Percentiles rank a stretch among this genome's conserved stretches.
Conservation (phyloP, 2,113 vertebrate species). For the Gallinago media region DNA sequence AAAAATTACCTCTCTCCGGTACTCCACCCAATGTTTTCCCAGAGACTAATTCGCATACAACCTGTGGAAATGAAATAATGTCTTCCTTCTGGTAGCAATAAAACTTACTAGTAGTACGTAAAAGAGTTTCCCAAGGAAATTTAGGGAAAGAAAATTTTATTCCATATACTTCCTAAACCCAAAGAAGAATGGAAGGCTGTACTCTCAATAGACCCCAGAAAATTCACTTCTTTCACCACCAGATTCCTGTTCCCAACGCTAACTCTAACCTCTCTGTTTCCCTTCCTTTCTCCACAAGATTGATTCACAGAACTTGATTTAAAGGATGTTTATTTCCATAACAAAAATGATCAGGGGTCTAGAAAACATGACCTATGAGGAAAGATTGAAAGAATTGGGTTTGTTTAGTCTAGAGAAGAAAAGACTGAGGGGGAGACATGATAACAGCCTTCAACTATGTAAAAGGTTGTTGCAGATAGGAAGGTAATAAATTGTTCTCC, state of each 20-base stretch:
- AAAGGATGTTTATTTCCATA: slow-evolving; percentile 75
- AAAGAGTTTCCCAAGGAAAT: background rate
- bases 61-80: background rate
- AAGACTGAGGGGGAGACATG: slow-evolving; percentile 74
- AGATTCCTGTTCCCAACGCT: slow-evolving; percentile 64
- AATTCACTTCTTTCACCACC: slow-evolving; percentile 70
- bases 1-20: background rate
- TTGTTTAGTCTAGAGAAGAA: slow-evolving; percentile 76
- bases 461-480: slow-evolving; percentile 72
- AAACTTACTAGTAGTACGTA: background rate
- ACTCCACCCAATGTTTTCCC: background rate
- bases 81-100: background rate
- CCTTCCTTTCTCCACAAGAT: slow-evolving; percentile 66
- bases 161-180: background rate
- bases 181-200: slow-evolving; percentile 38
- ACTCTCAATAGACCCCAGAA: slow-evolving; percentile 25
- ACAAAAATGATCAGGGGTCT: slow-evolving; percentile 73
- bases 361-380: slow-evolving; percentile 75
- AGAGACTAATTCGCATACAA: background rate
- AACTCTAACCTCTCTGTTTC: slow-evolving; percentile 62
- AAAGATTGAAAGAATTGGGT: slow-evolving; percentile 75
- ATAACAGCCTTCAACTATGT: slow-evolving; percentile 74
- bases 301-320: slow-evolving; percentile 73
- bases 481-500: slow-evolving; percentile 74
- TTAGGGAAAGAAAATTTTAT: background rate